These are phyloP conservation scores for Platyrinchus mystaceus DNA, from an alignment of 2,797 vertebrate genomes.

Conservation along the genomic window DNA sequence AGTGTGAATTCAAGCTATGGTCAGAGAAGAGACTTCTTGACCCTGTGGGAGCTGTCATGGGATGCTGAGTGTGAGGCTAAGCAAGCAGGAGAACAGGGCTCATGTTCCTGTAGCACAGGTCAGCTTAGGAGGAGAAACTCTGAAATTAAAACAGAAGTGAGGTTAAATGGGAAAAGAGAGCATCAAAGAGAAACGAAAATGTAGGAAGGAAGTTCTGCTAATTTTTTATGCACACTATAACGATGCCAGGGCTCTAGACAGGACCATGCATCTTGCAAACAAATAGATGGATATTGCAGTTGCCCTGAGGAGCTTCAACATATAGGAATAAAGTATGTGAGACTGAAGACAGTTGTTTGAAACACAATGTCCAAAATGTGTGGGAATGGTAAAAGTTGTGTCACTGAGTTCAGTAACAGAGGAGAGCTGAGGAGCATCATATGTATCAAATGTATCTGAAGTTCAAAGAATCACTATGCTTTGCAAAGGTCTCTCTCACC, in stretches of 20 bases:
- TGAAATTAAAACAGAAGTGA: not conserved
- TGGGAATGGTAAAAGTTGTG: not conserved
- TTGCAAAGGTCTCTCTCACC: not conserved
- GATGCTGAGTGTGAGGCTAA: not conserved
- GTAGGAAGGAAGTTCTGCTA: not conserved
- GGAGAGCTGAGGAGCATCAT: not conserved
- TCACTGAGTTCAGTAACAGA: not conserved
- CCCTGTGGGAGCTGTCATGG: not conserved
- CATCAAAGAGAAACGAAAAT: not conserved
- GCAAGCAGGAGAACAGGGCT: not conserved
- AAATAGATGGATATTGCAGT: not conserved
- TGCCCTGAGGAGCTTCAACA: not conserved
- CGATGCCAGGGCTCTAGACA: not conserved
- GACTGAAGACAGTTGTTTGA: not conserved
- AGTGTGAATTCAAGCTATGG: not conserved
- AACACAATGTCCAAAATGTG: not conserved
- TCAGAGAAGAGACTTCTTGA: not conserved
- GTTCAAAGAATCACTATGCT: not conserved
- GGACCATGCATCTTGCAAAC: not conserved
- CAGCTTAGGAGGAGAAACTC: not conserved
- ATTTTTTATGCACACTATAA: not conserved
- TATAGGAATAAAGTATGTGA: not conserved
- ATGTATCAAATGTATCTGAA: not conserved
- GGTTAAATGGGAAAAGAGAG: not conserved
- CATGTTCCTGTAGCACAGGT: not conserved